Evolutionary conservation across 2,888 invertebrate genomes (phyloP), one percentile per base, ranked within the genome.

Genomic region (Idaea dimidiata): DNA sequence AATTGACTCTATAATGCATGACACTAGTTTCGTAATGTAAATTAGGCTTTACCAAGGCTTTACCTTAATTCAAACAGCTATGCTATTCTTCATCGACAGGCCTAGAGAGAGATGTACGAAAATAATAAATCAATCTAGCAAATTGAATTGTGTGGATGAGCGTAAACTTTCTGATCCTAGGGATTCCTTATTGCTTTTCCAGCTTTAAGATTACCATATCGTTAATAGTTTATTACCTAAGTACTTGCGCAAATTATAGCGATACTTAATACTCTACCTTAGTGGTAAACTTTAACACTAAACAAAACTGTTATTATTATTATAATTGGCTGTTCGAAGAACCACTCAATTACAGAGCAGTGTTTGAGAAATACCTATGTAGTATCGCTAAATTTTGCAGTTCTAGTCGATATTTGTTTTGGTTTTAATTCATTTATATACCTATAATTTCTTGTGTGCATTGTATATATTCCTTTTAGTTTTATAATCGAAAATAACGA

Each of bases 231-330:
- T 43, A 43, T 43, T 43, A 43, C 43, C 14, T 14, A 8, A 43
- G 43, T 43, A 43, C 43, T 10, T 43, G 10, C 43, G 43, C 43
- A 43, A 43, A 43, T 43, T 14, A 43, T 43, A 43, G 14, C 8
- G 7, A 43, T 0, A 43, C 14, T 8, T 43, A 43, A 14, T 43
- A 43, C 43, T 24, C 8, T 14, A 7, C 43, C 8, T 43, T 14
- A 43, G 69, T 61, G 64, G 67, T 71, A 70, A 71, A 70, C 69
- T 71, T 71, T 72, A 67, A 69, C 70, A 70, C 59, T 43, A n/a
- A 31, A 4, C 4, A 55, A 59, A 18, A 31, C 18, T 57, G 14
- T 7, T 56, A 56, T 43, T 43, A 43, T 1, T 8, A 58, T 0
- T n/a, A 14, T 43, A 59, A 59, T 43, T 17, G 17, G 53, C 16